These are phyloP conservation scores for Troilus luridus DNA, from an alignment of 2,888 invertebrate genomes.

Conservation along the genomic window DNA sequence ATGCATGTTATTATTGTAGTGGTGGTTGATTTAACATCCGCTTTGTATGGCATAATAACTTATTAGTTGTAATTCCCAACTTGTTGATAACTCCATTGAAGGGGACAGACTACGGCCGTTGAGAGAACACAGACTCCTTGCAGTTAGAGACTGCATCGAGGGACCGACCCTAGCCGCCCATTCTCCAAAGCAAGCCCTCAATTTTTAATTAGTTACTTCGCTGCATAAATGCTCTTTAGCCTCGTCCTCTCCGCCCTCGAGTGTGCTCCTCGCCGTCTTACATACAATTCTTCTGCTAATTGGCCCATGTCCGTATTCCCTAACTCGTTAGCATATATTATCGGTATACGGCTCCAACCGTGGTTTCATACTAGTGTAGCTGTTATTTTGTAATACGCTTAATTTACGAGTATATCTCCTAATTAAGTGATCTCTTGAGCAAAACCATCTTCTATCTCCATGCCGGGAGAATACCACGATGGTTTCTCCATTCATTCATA, in stretches of 20 bases:
- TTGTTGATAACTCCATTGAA: background rate
- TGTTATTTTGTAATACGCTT: background rate
- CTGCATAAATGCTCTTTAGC: constrained; percentile 35
- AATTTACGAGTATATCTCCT: background rate
- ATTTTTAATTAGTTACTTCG: constrained; percentile 46
- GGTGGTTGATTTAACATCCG: background rate
- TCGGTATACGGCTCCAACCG: background rate
- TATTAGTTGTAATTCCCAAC: background rate
- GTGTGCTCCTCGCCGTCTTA: background rate
- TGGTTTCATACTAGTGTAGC: background rate
- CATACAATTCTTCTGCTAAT: background rate
- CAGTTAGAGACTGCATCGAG: constrained; percentile 14
- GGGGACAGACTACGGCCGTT: background rate
- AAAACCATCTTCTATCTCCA: no score
- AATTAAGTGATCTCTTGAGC: background rate
- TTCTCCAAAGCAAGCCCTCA: constrained; percentile 38
- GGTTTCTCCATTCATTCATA: no score
- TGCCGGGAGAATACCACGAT: no score
- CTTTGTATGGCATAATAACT: background rate
- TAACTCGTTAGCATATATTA: background rate
- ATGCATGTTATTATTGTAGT: background rate
- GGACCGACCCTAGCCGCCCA: background rate
- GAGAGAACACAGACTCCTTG: background rate
- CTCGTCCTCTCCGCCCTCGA: background rate
- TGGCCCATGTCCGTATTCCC: background rate